These are phyloP conservation scores for Melinaea marsaeus DNA, from an alignment of 2,888 invertebrate genomes.

Conservation along the genomic window DNA sequence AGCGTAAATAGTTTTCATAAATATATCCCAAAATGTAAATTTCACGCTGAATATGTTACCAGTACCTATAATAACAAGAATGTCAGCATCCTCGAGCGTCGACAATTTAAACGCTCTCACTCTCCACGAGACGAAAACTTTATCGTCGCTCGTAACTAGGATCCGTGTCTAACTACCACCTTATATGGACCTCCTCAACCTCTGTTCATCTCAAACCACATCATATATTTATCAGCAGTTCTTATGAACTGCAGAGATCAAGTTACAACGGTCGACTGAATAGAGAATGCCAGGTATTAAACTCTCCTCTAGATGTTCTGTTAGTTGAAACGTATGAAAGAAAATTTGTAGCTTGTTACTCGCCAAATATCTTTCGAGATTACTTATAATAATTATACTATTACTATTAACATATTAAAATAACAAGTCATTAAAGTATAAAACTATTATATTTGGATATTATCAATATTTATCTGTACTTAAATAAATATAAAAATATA, in stretches of 20 bases:
- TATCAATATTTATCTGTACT: background rate
- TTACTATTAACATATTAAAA: background rate
- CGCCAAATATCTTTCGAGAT: slow-evolving; percentile 22
- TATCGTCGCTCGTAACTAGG: slow-evolving; percentile 71
- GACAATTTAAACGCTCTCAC: slow-evolving; percentile 73
- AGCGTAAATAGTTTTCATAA: background rate
- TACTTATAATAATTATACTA: slow-evolving; percentile 11
- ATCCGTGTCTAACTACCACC: slow-evolving; percentile 51
- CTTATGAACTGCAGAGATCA: slow-evolving; percentile 34
- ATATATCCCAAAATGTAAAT: background rate
- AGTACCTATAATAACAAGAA: slow-evolving; percentile 55
- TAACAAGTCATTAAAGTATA: background rate
- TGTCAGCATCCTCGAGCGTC: slow-evolving; percentile 64
- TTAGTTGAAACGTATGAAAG: slow-evolving; percentile 62
- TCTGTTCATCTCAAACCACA: slow-evolving; percentile 32
- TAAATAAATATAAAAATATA: background rate
- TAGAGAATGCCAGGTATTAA: slow-evolving; percentile 72
- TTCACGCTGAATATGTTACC: slow-evolving; percentile 17
- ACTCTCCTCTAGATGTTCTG: slow-evolving; percentile 62
- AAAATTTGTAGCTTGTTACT: slow-evolving; percentile 52
- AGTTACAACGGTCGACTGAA: slow-evolving; percentile 43
- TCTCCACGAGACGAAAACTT: slow-evolving; percentile 70
- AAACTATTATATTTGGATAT: no score
- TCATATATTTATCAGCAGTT: slow-evolving; percentile 25
- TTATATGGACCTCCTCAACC: slow-evolving; percentile 41